These are phyloP conservation scores for Panagrolaimus sp. DNA, from an alignment of 1,140 invertebrate genomes.

Conservation along the genomic window DNA sequence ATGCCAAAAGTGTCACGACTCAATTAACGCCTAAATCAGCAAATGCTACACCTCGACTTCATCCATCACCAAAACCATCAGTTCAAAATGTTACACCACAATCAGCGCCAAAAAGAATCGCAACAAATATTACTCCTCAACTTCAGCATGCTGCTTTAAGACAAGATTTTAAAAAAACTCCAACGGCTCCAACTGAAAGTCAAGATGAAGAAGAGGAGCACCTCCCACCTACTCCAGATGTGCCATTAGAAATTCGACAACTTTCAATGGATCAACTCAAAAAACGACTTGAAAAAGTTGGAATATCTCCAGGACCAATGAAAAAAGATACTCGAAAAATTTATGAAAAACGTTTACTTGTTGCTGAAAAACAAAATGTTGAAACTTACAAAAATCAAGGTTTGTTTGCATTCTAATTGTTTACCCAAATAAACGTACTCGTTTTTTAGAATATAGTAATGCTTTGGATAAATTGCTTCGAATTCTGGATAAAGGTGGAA, in stretches of 20 bases:
- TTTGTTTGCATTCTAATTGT: neutral
- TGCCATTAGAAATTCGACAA: neutral
- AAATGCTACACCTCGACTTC: too few relatives aligned
- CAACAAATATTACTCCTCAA: neutral
- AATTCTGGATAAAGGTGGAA: constrained; percentile 60
- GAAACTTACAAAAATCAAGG: neutral
- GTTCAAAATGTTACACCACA: too few relatives aligned
- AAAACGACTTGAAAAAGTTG: constrained; percentile 4
- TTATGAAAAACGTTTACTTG: constrained; percentile 24
- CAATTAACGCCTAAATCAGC: too few relatives aligned
- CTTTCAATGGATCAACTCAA: neutral
- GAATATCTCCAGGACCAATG: constrained; percentile 19
- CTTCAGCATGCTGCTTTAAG: neutral
- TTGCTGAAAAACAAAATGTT: constrained; percentile 16
- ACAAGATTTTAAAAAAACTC: neutral
- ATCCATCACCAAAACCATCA: too few relatives aligned
- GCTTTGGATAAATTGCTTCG: constrained; percentile 40
- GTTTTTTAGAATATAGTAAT: constrained; percentile 39
- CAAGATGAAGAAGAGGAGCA: neutral
- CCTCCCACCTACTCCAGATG: neutral
- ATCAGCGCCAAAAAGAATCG: neutral
- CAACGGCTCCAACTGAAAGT: neutral
- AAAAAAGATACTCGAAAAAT: constrained; percentile 21
- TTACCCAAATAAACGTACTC: constrained; percentile 18
- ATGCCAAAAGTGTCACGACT: too few relatives aligned